phyloP scores from a whole-genome alignment of 2,888 invertebrate species.

The Microdon myrmicae region DNA sequence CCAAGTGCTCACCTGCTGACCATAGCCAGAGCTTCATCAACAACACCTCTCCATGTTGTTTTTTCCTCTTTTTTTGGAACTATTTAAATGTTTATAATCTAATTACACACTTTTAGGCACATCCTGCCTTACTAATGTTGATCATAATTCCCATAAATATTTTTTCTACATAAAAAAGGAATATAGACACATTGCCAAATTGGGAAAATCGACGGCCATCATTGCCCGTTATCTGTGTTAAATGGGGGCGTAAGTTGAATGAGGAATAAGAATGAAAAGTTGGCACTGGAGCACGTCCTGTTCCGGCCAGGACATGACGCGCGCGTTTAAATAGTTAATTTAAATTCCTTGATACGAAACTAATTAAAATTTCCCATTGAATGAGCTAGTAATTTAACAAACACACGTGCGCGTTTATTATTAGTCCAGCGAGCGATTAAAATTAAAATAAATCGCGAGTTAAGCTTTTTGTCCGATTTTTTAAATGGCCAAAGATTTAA shows the following conservation, averaged over 20 bases:
- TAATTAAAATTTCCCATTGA: conserved; percentile 52
- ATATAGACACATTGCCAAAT: conserved; percentile 20
- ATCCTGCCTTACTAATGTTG: conserved; percentile 3
- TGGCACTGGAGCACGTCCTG: conserved; percentile 16
- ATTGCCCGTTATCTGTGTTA: conserved; percentile 30
- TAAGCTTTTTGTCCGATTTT: conserved; percentile 4
- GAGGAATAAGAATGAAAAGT: conserved; percentile 12
- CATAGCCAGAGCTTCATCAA: no score
- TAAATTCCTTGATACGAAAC: conserved; percentile 51
- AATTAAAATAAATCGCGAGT: conserved; percentile 21
- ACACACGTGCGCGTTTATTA: conserved; percentile 37
- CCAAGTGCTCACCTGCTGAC: no score
- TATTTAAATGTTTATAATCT: conserved; percentile 25
- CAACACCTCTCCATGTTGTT: no score
- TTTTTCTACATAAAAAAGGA: conserved; percentile 14
- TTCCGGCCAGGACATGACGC: conserved; percentile 43
- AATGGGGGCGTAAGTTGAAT: not conserved
- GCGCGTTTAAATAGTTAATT: conserved; percentile 50
- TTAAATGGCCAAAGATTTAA: conserved; percentile 12
- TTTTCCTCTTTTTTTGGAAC: no score
- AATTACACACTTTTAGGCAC: conserved; percentile 13
- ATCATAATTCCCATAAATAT: conserved; percentile 7
- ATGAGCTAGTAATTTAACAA: conserved; percentile 43
- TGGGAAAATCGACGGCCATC: conserved; percentile 44
- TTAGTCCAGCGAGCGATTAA: conserved; percentile 49